These are phyloP conservation scores for Esperia sulphurella DNA, from an alignment of 2,888 invertebrate species.

Conservation along the genomic window DNA sequence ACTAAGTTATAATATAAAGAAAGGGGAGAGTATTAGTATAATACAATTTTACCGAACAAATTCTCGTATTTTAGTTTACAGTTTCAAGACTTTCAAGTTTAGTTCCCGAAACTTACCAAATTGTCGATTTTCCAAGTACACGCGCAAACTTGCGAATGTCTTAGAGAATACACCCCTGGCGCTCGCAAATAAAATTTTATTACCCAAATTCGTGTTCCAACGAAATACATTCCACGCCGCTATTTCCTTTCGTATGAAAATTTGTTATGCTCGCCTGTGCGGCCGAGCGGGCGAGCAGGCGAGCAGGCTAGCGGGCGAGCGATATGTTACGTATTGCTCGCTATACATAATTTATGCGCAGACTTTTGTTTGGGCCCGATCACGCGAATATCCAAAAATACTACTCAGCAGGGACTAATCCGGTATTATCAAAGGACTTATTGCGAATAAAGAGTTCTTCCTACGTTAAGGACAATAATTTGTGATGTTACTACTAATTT, in stretches of 20 bases:
- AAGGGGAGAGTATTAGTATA: no score
- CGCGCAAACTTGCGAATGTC: slow-evolving; percentile 9
- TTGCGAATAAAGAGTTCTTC: no score
- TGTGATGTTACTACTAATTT: no score
- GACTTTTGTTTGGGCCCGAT: background rate
- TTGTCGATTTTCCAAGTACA: slow-evolving; percentile 1
- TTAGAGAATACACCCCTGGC: slow-evolving; percentile 20
- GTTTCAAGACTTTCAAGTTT: background rate
- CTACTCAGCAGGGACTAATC: no score
- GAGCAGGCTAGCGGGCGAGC: background rate
- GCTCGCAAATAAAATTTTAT: slow-evolving; percentile 41
- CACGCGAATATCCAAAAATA: no score
- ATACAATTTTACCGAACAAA: no score
- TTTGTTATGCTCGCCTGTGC: slow-evolving; percentile 30
- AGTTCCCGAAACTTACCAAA: background rate
- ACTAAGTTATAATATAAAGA: no score
- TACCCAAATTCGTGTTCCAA: slow-evolving; percentile 25
- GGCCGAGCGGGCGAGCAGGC: slow-evolving; percentile 5
- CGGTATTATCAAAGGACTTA: no score
- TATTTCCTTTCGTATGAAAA: slow-evolving; percentile 37
- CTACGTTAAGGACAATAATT: no score
- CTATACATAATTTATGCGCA: background rate
- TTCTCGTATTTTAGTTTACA: no score
- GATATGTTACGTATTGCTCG: slow-evolving; percentile 5
- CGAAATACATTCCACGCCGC: slow-evolving; percentile 29